A percentile compares a stretch with the other conserved stretches of the same genome.
These are phyloP conservation scores for Bhutanitis thaidina DNA, from an alignment of 2,888 invertebrate species.

Conservation along the genomic window DNA sequence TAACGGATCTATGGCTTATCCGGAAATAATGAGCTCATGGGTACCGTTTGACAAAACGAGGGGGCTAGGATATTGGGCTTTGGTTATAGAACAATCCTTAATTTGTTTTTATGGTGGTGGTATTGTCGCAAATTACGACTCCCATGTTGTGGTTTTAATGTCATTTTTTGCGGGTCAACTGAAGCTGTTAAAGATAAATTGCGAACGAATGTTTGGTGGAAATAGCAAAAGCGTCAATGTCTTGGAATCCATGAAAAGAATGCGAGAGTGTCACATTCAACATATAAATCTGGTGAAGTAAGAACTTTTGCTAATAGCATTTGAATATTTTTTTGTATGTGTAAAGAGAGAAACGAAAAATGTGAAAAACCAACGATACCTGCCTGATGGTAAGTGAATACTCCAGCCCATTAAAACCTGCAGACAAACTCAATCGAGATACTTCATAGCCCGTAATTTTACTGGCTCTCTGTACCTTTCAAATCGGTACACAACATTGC, in stretches of 20 bases:
- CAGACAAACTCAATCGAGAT: too few relatives aligned
- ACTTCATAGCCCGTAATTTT: too few relatives aligned
- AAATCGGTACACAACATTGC: too few relatives aligned
- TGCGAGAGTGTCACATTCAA: constrained; percentile 51
- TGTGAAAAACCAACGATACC: too few relatives aligned
- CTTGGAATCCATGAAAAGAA: constrained; percentile 37
- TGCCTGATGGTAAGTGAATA: too few relatives aligned
- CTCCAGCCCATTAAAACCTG: too few relatives aligned
- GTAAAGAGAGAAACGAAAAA: too few relatives aligned
- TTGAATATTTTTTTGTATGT: too few relatives aligned
- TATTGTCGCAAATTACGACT: constrained; percentile 60
- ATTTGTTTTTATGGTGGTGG: constrained; percentile 62
- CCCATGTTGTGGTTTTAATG: constrained; percentile 61
- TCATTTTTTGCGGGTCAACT: constrained; percentile 63
- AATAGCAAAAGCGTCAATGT: constrained; percentile 29
- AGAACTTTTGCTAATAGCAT: constrained; percentile 11
- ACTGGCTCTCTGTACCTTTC: too few relatives aligned
- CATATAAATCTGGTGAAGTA: constrained; percentile 54
- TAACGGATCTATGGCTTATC: constrained; percentile 46
- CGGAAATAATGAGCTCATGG: constrained; percentile 68
- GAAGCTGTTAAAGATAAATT: constrained; percentile 48
- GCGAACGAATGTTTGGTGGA: constrained; percentile 46
- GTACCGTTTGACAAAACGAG: constrained; percentile 51
- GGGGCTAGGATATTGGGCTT: constrained; percentile 50
- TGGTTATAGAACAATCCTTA: constrained; percentile 41